These are phyloP conservation scores for Pandemis heparana DNA, from an alignment of 2,888 invertebrate species.

Conservation along the genomic window DNA sequence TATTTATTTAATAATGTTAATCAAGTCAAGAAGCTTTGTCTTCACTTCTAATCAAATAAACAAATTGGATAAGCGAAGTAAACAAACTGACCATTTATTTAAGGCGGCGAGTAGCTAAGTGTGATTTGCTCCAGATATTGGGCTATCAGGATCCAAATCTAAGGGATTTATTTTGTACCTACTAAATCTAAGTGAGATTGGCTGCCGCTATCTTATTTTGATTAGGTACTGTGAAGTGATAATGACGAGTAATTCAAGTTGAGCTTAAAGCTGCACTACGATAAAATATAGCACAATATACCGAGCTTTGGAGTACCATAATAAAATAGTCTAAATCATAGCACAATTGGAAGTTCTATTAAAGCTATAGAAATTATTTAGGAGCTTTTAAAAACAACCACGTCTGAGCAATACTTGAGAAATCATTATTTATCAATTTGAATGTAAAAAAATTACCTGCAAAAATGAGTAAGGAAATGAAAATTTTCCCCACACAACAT, in stretches of 20 bases:
- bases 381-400: background rate
- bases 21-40: too few relatives aligned
- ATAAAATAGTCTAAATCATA: too few relatives aligned
- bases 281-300: background rate
- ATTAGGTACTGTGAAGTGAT: slow-evolving; percentile 24
- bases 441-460: slow-evolving; percentile 62
- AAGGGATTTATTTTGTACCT: slow-evolving; percentile 27
- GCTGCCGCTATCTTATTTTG: background rate
- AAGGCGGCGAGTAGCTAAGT: slow-evolving; percentile 5
- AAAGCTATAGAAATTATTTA: background rate
- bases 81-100: slow-evolving; percentile 31
- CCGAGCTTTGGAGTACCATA: background rate
- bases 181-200: slow-evolving; percentile 22
- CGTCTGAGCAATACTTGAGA: background rate
- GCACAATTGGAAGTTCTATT: too few relatives aligned
- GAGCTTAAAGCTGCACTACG: background rate
- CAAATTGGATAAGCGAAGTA: slow-evolving; percentile 10
- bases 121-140: slow-evolving; percentile 23
- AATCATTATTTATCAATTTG: background rate
- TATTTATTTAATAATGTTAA: too few relatives aligned
- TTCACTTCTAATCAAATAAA: slow-evolving; percentile 15
- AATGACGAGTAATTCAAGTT: background rate
- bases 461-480: slow-evolving; percentile 79
- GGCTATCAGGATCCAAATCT: slow-evolving; percentile 24
- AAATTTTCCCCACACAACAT: slow-evolving; percentile 77